A percentile compares a stretch with the other conserved stretches of the same genome.
phyloP scores from a whole-genome alignment of 2,888 invertebrate species.

The Neoascia interrupta region DNA sequence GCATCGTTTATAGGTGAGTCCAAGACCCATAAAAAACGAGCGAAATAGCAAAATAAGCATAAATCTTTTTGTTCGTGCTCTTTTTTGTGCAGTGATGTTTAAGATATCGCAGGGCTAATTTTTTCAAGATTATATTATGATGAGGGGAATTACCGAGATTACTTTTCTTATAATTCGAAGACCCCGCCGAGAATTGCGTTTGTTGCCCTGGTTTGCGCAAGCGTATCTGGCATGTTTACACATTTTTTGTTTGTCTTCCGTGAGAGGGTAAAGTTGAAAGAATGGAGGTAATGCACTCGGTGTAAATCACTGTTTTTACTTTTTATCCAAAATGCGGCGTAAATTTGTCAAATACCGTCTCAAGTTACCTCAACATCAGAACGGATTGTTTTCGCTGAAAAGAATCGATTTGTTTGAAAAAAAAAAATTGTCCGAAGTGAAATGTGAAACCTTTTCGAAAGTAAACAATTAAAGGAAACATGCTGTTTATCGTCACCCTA shows the following conservation, averaged over 20 bases:
- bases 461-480: conserved; percentile 55
- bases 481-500: too few species aligned
- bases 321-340: too few species aligned
- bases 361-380: conserved; percentile 35
- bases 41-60: conserved; percentile 18
- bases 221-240: conserved; percentile 49
- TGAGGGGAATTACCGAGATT: not conserved
- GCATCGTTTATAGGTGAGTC: conserved; percentile 56
- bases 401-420: conserved; percentile 46
- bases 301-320: not conserved
- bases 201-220: conserved; percentile 56
- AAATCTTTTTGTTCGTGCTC: conserved; percentile 15
- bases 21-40: not conserved
- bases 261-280: conserved; percentile 5
- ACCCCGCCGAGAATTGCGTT: conserved; percentile 50
- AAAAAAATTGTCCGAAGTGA: conserved; percentile 24
- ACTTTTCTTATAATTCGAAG: conserved; percentile 50
- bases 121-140: too few species aligned
- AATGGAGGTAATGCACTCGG: not conserved
- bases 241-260: conserved; percentile 7
- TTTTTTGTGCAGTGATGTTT: conserved; percentile 1
- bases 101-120: too few species aligned
- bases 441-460: conserved; percentile 44
- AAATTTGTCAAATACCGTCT: conserved; percentile 35
- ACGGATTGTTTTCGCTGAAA: conserved; percentile 2